A percentile compares a stretch with the other conserved stretches of the same genome.
These are phyloP conservation scores for Acipenser transmontanus DNA, from an alignment of 2,797 vertebrate species.

Conservation along the genomic window DNA sequence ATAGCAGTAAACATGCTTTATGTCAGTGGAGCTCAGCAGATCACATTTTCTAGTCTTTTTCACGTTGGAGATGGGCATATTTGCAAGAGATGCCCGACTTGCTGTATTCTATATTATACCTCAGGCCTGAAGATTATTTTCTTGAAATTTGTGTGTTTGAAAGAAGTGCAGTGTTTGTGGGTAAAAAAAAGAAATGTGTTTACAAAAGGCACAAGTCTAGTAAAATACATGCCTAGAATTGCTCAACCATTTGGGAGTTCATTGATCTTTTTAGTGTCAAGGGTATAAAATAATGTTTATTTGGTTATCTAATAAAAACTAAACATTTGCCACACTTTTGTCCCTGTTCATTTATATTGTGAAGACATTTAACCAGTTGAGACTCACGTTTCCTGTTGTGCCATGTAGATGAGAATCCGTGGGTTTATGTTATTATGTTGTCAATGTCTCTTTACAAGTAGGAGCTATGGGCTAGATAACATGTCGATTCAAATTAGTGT, in stretches of 20 bases:
- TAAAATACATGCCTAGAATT: slow-evolving; percentile 15
- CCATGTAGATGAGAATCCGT: too few relatives aligned
- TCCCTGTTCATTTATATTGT: too few relatives aligned
- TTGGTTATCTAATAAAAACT: neutral
- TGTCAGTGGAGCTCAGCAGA: slow-evolving; percentile 24
- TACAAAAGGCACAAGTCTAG: slow-evolving; percentile 7
- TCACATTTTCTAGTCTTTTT: slow-evolving; percentile 9
- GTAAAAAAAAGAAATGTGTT: neutral
- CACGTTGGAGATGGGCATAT: neutral
- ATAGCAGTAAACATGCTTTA: slow-evolving; percentile 44
- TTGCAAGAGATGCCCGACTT: neutral
- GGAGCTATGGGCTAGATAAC: too few relatives aligned
- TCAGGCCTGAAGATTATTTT: slow-evolving; percentile 9
- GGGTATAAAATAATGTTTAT: slow-evolving; percentile 12
- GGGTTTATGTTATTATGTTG: too few relatives aligned
- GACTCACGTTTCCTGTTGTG: too few relatives aligned
- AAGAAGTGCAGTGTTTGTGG: neutral
- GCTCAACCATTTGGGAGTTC: slow-evolving; percentile 9
- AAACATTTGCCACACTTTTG: too few relatives aligned
- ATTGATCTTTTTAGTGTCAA: slow-evolving; percentile 15
- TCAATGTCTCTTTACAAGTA: too few relatives aligned
- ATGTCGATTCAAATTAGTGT: too few relatives aligned
- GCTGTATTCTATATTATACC: neutral
- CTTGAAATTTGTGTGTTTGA: slow-evolving; percentile 13
- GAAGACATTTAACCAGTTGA: too few relatives aligned